A percentile compares a stretch with the other conserved stretches of the same genome.
Conservation (phyloP, 2,888 invertebrate genomes). For the Cantharis rufa region DNA sequence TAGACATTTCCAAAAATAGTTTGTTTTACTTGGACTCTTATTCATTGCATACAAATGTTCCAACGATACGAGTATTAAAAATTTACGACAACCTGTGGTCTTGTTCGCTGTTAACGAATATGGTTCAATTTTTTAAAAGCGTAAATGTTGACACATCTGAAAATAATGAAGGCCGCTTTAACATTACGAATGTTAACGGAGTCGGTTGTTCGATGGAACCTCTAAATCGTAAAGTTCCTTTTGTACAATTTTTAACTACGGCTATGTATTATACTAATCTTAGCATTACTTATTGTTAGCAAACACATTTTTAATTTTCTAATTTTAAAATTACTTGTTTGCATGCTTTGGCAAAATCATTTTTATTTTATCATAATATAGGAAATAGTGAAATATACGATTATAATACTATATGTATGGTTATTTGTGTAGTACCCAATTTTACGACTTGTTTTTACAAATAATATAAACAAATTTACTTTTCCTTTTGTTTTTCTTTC, state of each 20-base stretch:
- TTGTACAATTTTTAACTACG: constrained; percentile 40
- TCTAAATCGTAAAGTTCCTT: constrained; percentile 35
- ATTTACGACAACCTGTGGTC: constrained; percentile 49
- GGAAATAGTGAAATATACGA: not conserved
- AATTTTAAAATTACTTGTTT: not conserved
- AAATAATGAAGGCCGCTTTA: constrained; percentile 40
- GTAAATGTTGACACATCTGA: constrained; percentile 40
- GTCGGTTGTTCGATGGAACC: constrained; percentile 46
- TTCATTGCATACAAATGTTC: constrained; percentile 41
- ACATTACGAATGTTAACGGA: constrained; percentile 49
- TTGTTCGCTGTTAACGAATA: constrained; percentile 42
- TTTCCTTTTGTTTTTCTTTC: too few relatives aligned
- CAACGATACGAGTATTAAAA: constrained; percentile 42
- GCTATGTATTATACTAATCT: constrained; percentile 25
- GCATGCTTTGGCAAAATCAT: not conserved
- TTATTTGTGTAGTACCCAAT: not conserved
- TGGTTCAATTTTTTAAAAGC: constrained; percentile 44
- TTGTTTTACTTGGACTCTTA: constrained; percentile 46
- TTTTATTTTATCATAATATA: not conserved
- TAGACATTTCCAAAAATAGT: constrained; percentile 49
- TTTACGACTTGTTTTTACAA: too few relatives aligned
- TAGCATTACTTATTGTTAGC: constrained; percentile 16
- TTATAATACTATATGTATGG: not conserved
- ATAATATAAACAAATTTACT: too few relatives aligned
- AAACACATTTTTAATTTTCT: not conserved